A percentile compares a stretch with the other conserved stretches of the same genome.
Evolutionary conservation across 2,797 vertebrate species (phyloP).

Genomic region (Prunella strophiata): DNA sequence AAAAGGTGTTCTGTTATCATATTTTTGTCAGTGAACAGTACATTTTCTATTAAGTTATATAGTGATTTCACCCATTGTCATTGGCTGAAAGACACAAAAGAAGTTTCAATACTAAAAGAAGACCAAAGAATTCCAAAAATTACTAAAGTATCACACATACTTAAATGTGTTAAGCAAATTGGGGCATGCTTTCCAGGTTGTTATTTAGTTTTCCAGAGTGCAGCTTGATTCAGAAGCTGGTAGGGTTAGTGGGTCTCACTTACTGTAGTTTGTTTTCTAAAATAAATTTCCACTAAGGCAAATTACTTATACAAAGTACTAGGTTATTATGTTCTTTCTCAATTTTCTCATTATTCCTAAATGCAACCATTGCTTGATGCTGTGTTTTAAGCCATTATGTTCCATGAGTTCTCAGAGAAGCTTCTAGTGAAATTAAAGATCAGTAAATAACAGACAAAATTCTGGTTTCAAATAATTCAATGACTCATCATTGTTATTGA

Average conservation of each 20-base stretch:
- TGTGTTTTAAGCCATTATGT: not conserved
- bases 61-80: not conserved
- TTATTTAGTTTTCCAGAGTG: not conserved
- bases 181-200: not conserved
- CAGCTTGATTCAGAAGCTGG: not conserved
- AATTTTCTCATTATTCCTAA: not conserved
- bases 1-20: not conserved
- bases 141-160: not conserved
- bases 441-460: not conserved
- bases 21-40: not conserved
- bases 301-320: not conserved
- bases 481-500: not conserved
- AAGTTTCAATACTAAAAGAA: not conserved
- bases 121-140: not conserved
- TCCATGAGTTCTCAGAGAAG: not conserved
- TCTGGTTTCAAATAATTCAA: not conserved
- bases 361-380: not conserved
- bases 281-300: not conserved
- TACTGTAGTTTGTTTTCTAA: not conserved
- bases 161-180: not conserved
- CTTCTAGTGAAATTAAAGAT: not conserved
- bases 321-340: not conserved
- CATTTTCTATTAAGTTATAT: not conserved
- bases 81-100: not conserved
- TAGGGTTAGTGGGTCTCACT: not conserved